Conservation (phyloP, 2,888 invertebrate genomes). For the Camptogramma bilineatum region DNA sequence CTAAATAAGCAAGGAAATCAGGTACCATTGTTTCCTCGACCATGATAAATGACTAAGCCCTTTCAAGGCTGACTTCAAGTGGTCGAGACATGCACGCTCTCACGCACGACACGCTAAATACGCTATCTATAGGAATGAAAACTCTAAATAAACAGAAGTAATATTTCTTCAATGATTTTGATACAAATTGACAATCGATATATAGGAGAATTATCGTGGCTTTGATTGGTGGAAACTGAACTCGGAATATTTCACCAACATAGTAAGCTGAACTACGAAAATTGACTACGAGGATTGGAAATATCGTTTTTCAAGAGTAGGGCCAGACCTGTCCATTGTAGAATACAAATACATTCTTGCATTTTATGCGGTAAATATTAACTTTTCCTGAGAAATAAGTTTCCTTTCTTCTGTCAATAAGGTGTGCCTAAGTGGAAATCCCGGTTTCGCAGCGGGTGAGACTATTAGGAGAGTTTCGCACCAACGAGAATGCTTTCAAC, state of each 20-base stretch:
- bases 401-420: constrained; percentile 11
- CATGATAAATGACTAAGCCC: background rate
- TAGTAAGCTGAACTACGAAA: too few species aligned
- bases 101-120: background rate
- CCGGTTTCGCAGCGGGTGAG: constrained; percentile 28
- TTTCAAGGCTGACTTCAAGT: background rate
- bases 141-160: background rate
- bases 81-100: background rate
- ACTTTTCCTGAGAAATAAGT: background rate
- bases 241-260: too few species aligned
- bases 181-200: too few species aligned
- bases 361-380: background rate
- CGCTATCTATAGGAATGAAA: background rate
- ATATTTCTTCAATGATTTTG: background rate
- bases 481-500: constrained; percentile 40
- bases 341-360: background rate
- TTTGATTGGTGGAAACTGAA: too few species aligned
- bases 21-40: background rate
- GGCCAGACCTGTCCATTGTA: background rate
- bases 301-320: too few species aligned
- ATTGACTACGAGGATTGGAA: too few species aligned
- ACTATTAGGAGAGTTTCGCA: constrained; percentile 25
- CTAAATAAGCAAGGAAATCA: constrained; percentile 7
- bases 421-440: constrained; percentile 28
- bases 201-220: too few species aligned